phyloP scores from a whole-genome alignment of 2,113 vertebrate species.

The Symphodus melops region DNA sequence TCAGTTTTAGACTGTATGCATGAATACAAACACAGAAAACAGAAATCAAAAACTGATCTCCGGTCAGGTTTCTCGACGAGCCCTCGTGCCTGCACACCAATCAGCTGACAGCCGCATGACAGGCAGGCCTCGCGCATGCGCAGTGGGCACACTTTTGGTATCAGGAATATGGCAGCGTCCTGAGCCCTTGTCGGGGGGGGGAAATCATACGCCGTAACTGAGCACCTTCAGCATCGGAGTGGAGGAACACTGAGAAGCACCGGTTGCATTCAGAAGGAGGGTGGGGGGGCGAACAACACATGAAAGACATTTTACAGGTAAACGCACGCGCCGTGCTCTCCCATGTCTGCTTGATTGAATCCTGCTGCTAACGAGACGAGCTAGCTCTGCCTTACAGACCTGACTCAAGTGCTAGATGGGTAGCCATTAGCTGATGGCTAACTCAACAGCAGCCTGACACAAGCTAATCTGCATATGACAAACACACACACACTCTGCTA shows the following conservation, averaged over 20 bases:
- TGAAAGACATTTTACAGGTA: conserved; percentile 76
- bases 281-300: conserved; percentile 74
- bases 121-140: conserved; percentile 74
- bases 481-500: conserved; percentile 54
- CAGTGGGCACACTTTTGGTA: conserved; percentile 56
- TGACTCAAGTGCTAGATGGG: conserved; percentile 31
- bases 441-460: conserved; percentile 42
- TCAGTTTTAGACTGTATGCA: conserved; percentile 16
- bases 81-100: conserved; percentile 60
- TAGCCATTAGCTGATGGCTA: conserved; percentile 58
- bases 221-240: conserved; percentile 68
- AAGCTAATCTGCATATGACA: conserved; percentile 30
- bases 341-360: conserved; percentile 62
- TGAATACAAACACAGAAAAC: not conserved
- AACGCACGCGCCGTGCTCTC: conserved; percentile 45
- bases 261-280: conserved; percentile 69
- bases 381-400: conserved; percentile 29
- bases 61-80: conserved; percentile 9
- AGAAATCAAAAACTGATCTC: conserved; percentile 30
- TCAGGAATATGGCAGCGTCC: conserved; percentile 86
- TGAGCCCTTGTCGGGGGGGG: conserved; percentile 70
- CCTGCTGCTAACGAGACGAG: conserved; percentile 58
- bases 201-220: conserved; percentile 75
- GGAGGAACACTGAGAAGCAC: conserved; percentile 66
- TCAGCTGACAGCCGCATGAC: conserved; percentile 87